Percentiles rank a stretch among this genome's conserved stretches.
Evolutionary conservation across 2,797 vertebrate species (phyloP).

Genomic region (Glyptemys insculpta): DNA sequence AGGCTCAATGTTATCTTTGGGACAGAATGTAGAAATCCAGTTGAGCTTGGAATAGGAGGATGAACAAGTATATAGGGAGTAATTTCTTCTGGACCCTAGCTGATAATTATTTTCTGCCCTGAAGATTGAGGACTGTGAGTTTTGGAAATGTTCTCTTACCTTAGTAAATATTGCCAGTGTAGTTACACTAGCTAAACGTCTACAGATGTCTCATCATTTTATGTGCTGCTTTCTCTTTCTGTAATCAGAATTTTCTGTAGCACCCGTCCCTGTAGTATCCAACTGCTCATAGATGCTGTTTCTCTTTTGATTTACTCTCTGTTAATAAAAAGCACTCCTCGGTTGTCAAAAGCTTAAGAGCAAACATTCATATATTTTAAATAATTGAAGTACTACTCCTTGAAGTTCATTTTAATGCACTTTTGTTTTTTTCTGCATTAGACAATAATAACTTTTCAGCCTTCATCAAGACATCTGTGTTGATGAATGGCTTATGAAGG

Average conservation of each 20-base stretch:
- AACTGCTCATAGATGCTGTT: background rate
- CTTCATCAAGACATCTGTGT: background rate
- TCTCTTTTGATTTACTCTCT: background rate
- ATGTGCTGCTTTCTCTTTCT: background rate
- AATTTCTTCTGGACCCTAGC: background rate
- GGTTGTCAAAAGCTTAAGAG: background rate
- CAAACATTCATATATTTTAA: background rate
- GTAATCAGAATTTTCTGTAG: background rate
- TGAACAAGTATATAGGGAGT: background rate
- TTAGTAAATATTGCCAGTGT: background rate
- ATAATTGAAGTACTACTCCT: background rate
- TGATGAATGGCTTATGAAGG: slow-evolving; percentile 17
- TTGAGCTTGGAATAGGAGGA: background rate
- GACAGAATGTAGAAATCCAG: background rate
- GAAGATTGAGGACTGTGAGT: background rate
- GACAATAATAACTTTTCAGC: background rate
- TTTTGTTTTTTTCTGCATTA: background rate
- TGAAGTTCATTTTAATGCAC: background rate
- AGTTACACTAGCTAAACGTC: background rate
- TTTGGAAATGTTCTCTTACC: slow-evolving; percentile 2
- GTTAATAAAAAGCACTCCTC: background rate
- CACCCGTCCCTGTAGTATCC: background rate
- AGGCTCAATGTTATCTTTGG: background rate
- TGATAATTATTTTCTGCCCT: slow-evolving; percentile 6
- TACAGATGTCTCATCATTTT: background rate